Base-by-base conservation (phyloP, 2,888 invertebrate genomes). In the Ariolimax columbianus region DNA sequence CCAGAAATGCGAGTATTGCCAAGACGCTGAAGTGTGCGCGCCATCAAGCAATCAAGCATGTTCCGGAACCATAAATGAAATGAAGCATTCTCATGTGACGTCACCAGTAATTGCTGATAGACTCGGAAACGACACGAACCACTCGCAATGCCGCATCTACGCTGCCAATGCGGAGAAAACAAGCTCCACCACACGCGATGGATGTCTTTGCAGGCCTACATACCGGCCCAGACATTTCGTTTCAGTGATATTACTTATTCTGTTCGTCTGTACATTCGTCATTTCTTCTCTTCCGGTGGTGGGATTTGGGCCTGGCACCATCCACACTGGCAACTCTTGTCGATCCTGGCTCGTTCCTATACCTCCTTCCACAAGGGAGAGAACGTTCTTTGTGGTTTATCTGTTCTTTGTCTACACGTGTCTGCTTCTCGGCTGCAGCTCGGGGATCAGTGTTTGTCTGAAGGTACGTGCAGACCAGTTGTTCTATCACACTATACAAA, bases 311-410 rank as follows among this genome's bases (percentile, higher is more conserved):
- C 91, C 91, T 23, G 72, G 79, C 3, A 87, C 86, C 23, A 86
- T 89, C 70, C 80, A 85, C 23, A 87, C 86, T 38, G 68, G 72
- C 73, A 86, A 70, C 1, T 91, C 79, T 3, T 92, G 91, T 85
- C 82, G 88, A 47, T 88, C 89, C 30, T 91, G 91, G 91, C 89
- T 92, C 30, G 85, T 88, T n/a, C 86, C 90, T 14, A 87, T 82
- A 14, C 90, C 90, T 0, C 19, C 30, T n/a, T 63, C 79, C 11
- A 75, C 33, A 2, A 83, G 84, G 38, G 86, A 90, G 77, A 87
- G 88, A 81, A 87, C 88, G 4, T 92, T 90, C 83, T 89, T 89
- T 68, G 75, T 91, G 30, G 87, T 86, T 7, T 90, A 90, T 47
- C 78, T 92, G 38, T 70, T 86, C 23, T 87, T 89, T 63, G 91